Conservation (phyloP, 2,113 vertebrate species). For the Oryzias melastigma region DNA sequence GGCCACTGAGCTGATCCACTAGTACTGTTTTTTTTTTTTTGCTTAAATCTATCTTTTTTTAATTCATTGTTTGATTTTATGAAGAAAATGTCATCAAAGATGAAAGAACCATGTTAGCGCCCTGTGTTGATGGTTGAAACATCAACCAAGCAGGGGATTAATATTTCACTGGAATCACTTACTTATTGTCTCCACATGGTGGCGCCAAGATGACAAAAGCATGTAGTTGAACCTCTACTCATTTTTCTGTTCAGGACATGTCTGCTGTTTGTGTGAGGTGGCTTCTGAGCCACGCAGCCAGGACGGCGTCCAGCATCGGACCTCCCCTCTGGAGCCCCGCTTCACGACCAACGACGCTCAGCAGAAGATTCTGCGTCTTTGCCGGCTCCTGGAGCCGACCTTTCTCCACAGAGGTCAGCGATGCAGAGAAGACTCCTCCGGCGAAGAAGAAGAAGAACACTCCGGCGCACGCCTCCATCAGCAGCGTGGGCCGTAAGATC, state of each 20-base stretch:
- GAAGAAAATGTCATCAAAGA: no score
- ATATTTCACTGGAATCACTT: no score
- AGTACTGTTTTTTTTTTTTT: no score
- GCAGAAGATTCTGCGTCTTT: background rate
- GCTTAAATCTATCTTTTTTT: no score
- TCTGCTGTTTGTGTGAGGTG: conserved; percentile 61
- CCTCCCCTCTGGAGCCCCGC: conserved; percentile 8
- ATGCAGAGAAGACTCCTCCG: conserved; percentile 24
- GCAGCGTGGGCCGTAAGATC: conserved; percentile 85
- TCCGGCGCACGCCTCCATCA: conserved; percentile 50
- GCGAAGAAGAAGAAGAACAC: conserved; percentile 61
- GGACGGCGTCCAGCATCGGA: background rate
- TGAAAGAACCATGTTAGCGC: no score
- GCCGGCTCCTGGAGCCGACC: conserved; percentile 31
- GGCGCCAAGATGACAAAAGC: background rate
- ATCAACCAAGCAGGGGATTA: no score
- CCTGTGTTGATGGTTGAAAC: no score
- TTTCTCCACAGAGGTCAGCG: conserved; percentile 63
- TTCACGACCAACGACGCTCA: conserved; percentile 2
- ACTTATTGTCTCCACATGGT: no score
- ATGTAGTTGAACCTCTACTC: background rate
- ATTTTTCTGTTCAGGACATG: conserved; percentile 57
- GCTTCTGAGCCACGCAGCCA: conserved; percentile 40
- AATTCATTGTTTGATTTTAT: no score
- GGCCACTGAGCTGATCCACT: no score